Conservation (phyloP, 2,113 vertebrate species). For the Nyctibius bracteatus region DNA sequence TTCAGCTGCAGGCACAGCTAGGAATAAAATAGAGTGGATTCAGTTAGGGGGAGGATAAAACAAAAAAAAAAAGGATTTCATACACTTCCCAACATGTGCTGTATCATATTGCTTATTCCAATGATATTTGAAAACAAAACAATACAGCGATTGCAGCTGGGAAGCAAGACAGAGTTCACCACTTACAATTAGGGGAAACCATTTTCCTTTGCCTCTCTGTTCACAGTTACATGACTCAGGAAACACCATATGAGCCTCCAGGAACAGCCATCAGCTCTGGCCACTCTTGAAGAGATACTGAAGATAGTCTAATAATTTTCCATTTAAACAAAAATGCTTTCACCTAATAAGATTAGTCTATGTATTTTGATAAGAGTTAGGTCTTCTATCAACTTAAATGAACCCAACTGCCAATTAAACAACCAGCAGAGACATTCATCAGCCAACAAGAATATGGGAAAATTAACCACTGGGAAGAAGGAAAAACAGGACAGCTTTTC, state of each 20-base stretch:
- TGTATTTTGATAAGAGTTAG: neutral
- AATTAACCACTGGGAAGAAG: neutral
- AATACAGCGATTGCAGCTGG: neutral
- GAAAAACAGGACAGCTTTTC: neutral
- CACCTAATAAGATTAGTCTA: neutral
- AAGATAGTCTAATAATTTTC: neutral
- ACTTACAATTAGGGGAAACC: neutral
- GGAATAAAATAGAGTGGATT: neutral
- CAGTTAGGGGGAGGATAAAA: neutral
- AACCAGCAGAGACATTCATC: neutral
- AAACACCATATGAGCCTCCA: neutral
- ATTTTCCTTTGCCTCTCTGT: neutral
- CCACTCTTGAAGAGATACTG: neutral
- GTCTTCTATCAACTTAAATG: constrained; percentile 15
- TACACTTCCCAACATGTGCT: neutral
- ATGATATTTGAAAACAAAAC: neutral
- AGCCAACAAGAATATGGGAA: neutral
- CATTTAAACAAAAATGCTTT: constrained; percentile 15
- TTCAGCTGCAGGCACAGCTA: constrained; percentile 18
- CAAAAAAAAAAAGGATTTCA: neutral
- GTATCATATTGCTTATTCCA: neutral
- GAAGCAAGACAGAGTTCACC: neutral
- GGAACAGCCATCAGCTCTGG: neutral
- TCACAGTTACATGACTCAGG: neutral
- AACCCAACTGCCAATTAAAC: constrained; percentile 11